Base-by-base conservation (phyloP, 2,888 invertebrate species). In the Euspilapteryx auroguttella region DNA sequence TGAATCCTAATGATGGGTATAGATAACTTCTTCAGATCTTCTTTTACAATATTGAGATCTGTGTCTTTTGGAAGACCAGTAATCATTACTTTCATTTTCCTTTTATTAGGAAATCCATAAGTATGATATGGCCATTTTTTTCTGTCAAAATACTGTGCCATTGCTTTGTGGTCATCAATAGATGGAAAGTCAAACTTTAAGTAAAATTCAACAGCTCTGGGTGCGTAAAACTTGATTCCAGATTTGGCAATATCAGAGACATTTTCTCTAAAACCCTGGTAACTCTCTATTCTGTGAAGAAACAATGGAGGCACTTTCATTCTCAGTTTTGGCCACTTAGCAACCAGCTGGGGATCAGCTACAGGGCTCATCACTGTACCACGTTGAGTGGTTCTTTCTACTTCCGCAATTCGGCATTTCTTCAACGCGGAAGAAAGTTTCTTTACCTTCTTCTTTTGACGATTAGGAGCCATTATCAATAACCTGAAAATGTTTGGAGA, bases 101-200 rank as follows among this genome's bases (percentile, higher is more conserved):
- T 49, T 29, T 55, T 50, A 5, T 36, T 33, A 6, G 61, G 58
- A 35, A 52, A 37, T 1, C 57, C 52, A 38, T 44, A 64, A 6
- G 66, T 66, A 25, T 65, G 59, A 32, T 49, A 63, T 1, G 59
- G 58, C 8, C 62, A 21, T 25, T 55, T 33, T 9, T 47, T 45
- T 12, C 45, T 48, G 4, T 55, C 45, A 9, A 62, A 53, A 39
- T 51, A 59, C 28, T 54, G 38, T 2, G 42, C 29, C 27, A 63
- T 30, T 11, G 37, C 33, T 32, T 45, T 51, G 23, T 61, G 50
- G 28, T 61, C 59, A 33, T 47, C 40, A 14, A 45, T 40, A 4
- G 49, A 40, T 22, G 30, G 26, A 11, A 50, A 56, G 14, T 33
- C 32, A 25, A 64, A 46, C 45, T 50, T 58, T 1, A 44, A 50